Evolutionary conservation across 2,113 vertebrate species (phyloP).

Genomic region (Nerophis ophidion): DNA sequence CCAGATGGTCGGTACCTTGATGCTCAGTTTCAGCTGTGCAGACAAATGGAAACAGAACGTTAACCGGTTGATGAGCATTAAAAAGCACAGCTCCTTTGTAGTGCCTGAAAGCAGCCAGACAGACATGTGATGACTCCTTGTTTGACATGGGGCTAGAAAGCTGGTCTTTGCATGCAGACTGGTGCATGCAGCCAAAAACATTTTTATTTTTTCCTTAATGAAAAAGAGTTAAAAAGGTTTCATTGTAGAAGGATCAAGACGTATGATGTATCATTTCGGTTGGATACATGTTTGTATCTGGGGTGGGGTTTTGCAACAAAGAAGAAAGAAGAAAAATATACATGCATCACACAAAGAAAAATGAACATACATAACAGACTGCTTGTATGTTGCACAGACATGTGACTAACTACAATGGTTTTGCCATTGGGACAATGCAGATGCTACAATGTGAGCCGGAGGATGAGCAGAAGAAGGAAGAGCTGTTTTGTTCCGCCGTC

Average conservation of each 20-base stretch:
- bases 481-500: conserved; percentile 19
- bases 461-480: conserved; percentile 12
- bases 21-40: conserved; percentile 85
- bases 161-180: conserved; percentile 4
- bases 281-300: conserved; percentile 10
- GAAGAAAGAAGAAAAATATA: conserved; percentile 35
- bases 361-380: conserved; percentile 25
- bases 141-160: conserved; percentile 16
- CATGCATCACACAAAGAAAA: conserved; percentile 51
- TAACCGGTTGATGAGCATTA: conserved; percentile 16
- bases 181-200: conserved; percentile 30
- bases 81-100: conserved; percentile 7
- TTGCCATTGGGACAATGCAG: conserved; percentile 29
- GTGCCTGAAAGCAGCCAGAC: conserved; percentile 18
- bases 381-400: conserved; percentile 24
- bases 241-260: background rate
- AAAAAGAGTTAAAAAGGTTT: background rate
- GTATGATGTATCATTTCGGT: background rate
- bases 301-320: background rate
- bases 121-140: conserved; percentile 21
- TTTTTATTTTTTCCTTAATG: background rate
- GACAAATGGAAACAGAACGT: conserved; percentile 35
- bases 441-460: conserved; percentile 26
- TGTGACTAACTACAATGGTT: conserved; percentile 13
- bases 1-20: conserved; percentile 82